Percentiles rank a stretch among this genome's conserved stretches.
phyloP scores from a whole-genome alignment of 2,797 vertebrate genomes.

The Phrynocephalus guinanensis region DNA sequence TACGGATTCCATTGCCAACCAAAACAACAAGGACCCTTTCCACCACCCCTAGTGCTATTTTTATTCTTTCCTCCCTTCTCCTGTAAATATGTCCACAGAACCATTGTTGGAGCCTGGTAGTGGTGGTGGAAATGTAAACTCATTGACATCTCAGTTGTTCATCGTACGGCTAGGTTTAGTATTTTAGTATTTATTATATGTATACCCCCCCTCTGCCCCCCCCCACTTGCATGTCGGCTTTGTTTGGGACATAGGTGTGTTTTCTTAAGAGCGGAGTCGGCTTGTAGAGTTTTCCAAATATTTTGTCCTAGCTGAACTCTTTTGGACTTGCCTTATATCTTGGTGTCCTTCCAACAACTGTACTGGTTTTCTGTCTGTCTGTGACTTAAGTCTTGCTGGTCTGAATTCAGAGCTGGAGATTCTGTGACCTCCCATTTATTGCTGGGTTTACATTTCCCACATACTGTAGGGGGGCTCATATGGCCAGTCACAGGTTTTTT shows the following conservation, averaged over 20 bases:
- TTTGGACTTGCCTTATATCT: background rate
- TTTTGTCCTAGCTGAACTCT: background rate
- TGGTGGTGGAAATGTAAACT: background rate
- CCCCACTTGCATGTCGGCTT: background rate
- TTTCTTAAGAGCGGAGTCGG: background rate
- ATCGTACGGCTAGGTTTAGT: background rate
- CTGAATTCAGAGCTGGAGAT: background rate
- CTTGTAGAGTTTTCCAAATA: background rate
- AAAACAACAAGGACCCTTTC: slow-evolving; percentile 17
- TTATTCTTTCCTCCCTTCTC: background rate
- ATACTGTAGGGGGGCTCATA: no score
- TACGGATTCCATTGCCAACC: background rate
- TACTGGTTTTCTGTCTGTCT: background rate
- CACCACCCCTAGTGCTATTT: slow-evolving; percentile 6
- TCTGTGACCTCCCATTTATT: background rate
- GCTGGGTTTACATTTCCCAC: background rate
- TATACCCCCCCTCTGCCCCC: no score
- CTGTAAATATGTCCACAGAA: background rate
- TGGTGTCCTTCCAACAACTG: background rate
- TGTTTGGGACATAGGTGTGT: background rate
- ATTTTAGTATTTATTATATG: no score
- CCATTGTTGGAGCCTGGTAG: background rate
- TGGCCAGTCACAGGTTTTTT: no score
- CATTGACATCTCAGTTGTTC: background rate
- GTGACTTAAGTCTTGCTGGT: background rate